Evolutionary conservation across 2,888 invertebrate species (phyloP), one percentile per base, ranked within the genome.

Genomic region (Eucera pruinosa): DNA sequence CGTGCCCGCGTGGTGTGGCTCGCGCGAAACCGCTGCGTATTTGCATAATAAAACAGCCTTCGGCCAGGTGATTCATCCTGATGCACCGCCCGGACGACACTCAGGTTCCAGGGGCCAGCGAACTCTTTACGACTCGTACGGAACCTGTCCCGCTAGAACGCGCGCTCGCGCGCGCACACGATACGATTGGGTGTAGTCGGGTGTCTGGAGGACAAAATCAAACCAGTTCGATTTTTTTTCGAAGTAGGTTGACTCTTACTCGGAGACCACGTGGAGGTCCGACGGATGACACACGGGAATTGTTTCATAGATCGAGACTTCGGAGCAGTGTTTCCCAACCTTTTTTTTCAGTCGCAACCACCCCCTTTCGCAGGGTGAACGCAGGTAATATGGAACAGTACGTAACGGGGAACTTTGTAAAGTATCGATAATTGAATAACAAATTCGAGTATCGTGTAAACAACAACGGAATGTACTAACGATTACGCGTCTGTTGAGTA

Each of bases 21-120:
- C 77, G 85, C 80, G 83, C 81, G 84, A 84, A 84, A 83, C 81
- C 86, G 76, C 69, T 69, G 76, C 82, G 84, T 86, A 90, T 90
- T 89, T 87, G 87, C 89, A 89, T 90, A 89, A 89, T 90, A 89
- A 90, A 90, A 89, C 87, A 89, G 84, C 86, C 81, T 86, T 87
- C 81, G 82, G 73, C 80, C 82, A 82, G 83, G 87, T 89, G 87
- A 88, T 88, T 89, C 88, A 89, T 89, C 87, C 86, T 72, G 82
- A 68, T 78, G 80, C 78, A 58, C 77, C 81, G 81, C 76, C 82
- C 81, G 82, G 75, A 82, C 82, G 86, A 86, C 84, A 79, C 82
- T 73, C 81, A 64, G 39, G 75, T 71, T 72, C 68, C 65, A 72
- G 86, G 75, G 86, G 87, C 85, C 88, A 87, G 87, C 88, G 88